Base-by-base conservation (phyloP, 2,113 vertebrate genomes). In the Macaca mulatta region DNA sequence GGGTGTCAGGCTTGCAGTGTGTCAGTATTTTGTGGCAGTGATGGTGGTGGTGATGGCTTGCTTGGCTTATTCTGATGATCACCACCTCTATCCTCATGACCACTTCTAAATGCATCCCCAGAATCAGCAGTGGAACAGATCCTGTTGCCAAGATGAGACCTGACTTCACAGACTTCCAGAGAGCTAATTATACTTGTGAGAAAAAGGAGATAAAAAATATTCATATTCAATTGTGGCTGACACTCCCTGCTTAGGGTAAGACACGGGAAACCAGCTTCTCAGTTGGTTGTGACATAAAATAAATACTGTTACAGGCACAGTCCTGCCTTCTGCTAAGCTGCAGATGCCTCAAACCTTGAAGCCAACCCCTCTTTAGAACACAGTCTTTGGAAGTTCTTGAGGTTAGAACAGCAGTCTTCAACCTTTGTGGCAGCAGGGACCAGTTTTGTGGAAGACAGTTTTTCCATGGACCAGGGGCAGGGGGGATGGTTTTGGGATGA, bases 141-240 rank as follows among this genome's bases (percentile, higher is more conserved):
- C 38, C 67, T 78, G 40, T 22, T 86, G 70, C 61, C 75, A 55
- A 22, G 52, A 75, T 72, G 77, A 93, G 89, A 64, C 61, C 50
- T 22, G 6, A 17, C 74, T 86, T 45, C 80, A 18, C 48, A 45
- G n/a, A 90, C 82, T 89, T 85, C 48, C 84, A 52, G 61, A 55
- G 72, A 80, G 89, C 70, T 94, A 72, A 82, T 91, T 82, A 79
- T 50, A 67, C 22, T 64, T 13, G 48, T 64, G 80, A 77, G 90
- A 79, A 84, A 43, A 84, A 59, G 72, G 70, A 95, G 93, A 88
- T 92, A 89, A 90, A 81, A 84, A 70, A 43, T 67, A 87, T 10
- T 82, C 59, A 14, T n/a, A 13, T 80, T 48, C 55, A 5, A 23
- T 38, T 23, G 32, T 43, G 90, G 61, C 61, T 87, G 82, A 86